Percentiles rank a stretch among this genome's conserved stretches.
These are phyloP conservation scores for Sussaba pulchella DNA, from an alignment of 2,888 invertebrate genomes.

Conservation along the genomic window DNA sequence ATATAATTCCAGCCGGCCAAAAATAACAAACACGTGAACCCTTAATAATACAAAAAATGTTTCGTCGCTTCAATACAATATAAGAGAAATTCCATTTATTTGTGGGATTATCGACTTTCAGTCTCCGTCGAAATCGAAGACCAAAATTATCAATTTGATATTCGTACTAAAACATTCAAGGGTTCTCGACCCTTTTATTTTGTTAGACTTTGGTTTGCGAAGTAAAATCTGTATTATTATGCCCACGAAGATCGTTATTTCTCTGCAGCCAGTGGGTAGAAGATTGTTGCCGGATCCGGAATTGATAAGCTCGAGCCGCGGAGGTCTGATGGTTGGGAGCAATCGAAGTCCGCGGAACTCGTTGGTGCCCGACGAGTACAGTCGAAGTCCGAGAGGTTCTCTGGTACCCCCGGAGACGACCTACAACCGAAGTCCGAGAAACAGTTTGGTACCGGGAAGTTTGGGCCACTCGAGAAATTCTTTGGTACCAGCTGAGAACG, in stretches of 20 bases:
- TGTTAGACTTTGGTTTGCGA: no score
- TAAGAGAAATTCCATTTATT: conserved; percentile 23
- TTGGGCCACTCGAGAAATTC: conserved; percentile 73
- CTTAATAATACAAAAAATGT: conserved; percentile 2
- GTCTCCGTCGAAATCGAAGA: background rate
- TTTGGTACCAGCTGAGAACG: conserved; percentile 78
- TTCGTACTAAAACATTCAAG: no score
- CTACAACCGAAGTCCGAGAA: conserved; percentile 86
- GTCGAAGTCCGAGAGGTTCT: conserved; percentile 87
- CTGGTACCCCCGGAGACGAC: conserved; percentile 86
- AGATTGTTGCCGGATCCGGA: conserved; percentile 87
- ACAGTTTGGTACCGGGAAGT: conserved; percentile 86
- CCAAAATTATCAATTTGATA: no score
- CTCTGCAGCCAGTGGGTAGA: conserved; percentile 78
- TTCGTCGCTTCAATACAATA: no score
- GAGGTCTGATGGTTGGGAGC: conserved; percentile 86
- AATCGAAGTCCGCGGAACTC: conserved; percentile 87
- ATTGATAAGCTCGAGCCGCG: conserved; percentile 86
- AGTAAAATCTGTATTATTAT: background rate
- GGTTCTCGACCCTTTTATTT: no score
- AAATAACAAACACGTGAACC: conserved; percentile 82
- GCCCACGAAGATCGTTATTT: background rate
- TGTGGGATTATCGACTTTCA: background rate
- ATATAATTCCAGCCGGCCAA: background rate
- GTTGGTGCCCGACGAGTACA: conserved; percentile 86